Conservation (phyloP, 2,797 vertebrate species). For the Sorex maritimensis region DNA sequence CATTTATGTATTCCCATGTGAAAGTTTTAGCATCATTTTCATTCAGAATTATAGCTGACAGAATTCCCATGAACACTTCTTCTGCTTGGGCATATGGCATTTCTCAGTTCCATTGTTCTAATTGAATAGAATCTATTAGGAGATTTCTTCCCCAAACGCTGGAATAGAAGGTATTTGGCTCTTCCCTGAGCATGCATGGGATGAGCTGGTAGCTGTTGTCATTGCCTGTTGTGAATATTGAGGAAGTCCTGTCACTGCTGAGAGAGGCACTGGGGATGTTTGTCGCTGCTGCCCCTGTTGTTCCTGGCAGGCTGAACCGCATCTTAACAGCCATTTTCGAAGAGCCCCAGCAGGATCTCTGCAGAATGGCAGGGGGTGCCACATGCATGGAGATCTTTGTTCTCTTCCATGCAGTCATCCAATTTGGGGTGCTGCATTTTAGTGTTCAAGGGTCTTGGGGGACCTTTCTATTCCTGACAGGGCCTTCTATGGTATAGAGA, state of each 20-base stretch:
- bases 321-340: not conserved
- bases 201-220: not conserved
- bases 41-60: not conserved
- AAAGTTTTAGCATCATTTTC: not conserved
- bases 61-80: not conserved
- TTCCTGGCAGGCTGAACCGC: not conserved
- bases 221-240: not conserved
- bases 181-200: not conserved
- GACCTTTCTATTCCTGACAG: not conserved
- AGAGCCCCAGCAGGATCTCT: not conserved
- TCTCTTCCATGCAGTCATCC: not conserved
- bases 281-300: too few species aligned
- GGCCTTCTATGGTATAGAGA: not conserved
- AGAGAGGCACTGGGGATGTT: not conserved
- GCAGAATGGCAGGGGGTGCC: not conserved
- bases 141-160: not conserved
- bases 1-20: rapidly evolving
- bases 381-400: not conserved
- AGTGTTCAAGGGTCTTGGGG: not conserved
- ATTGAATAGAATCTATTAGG: not conserved
- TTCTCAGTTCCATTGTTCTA: conserved; percentile 34
- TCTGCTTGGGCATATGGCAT: conserved; percentile 13
- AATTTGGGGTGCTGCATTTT: too few species aligned
- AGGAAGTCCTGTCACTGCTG: not conserved
- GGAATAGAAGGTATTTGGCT: not conserved